Conservation (phyloP, 2,797 vertebrate species). For the Cirrhinus molitorella region DNA sequence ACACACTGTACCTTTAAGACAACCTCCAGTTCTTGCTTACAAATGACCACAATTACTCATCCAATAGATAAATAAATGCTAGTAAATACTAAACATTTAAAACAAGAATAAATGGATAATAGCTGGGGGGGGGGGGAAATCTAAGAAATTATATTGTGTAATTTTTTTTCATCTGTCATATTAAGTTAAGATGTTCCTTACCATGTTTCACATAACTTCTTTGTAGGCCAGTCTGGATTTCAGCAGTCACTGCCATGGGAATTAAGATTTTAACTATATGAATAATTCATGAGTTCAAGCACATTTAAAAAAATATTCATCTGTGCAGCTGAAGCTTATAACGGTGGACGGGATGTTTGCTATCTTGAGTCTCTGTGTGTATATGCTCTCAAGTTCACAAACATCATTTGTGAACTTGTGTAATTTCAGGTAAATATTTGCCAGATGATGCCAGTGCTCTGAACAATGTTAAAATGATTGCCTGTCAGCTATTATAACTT, state of each 20-base stretch:
- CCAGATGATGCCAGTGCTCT: slow-evolving; percentile 9
- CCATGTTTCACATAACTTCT: slow-evolving; percentile 7
- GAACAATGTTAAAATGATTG: slow-evolving; percentile 8
- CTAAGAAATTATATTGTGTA: background rate
- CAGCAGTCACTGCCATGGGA: background rate
- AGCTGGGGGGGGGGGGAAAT: background rate
- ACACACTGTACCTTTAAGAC: background rate
- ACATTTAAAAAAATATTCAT: slow-evolving; percentile 39
- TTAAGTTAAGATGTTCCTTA: background rate
- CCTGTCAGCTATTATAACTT: slow-evolving; percentile 26
- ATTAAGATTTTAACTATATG: slow-evolving; percentile 36
- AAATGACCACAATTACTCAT: background rate
- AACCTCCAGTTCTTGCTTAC: background rate
- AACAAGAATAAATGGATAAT: background rate
- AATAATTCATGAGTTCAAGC: slow-evolving; percentile 36
- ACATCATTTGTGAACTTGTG: slow-evolving; percentile 19
- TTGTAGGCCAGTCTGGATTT: slow-evolving; percentile 11
- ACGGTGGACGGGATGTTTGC: background rate
- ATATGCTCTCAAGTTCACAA: slow-evolving; percentile 6
- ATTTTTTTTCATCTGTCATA: background rate
- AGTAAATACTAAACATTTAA: too few relatives aligned
- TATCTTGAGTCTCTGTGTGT: background rate
- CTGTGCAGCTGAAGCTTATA: slow-evolving; percentile 9
- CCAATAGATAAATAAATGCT: too few relatives aligned
- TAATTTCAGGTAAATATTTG: slow-evolving; percentile 45